Evolutionary conservation across 2,113 vertebrate species (phyloP), one percentile per base, ranked within the genome.

Genomic region (Zosterops hypoxanthus): DNA sequence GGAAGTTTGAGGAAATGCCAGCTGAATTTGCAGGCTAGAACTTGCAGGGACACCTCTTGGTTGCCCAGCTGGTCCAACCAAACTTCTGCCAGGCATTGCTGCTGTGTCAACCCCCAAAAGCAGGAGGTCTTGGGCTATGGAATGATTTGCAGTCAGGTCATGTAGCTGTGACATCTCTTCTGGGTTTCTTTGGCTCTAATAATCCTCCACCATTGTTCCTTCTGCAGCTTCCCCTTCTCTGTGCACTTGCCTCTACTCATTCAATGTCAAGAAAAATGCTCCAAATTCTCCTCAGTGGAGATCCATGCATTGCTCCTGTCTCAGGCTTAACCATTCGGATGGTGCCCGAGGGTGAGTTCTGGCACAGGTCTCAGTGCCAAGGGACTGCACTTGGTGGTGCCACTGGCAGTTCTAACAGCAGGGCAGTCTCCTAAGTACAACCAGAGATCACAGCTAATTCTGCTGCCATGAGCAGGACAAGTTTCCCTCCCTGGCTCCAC

Each of bases 271-370:
- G 36, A 60, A 84, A 72, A 53, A 61, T 0, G 0, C 60, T 91
- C 89, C 59, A 36, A 6, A 26, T 52, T 76, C 61, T 63, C 57
- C 77, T 77, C 36, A 52, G 29, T 1, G 16, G 57, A 79, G 66
- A 70, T 34, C 39, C 0, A 0, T 1, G 2, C 39, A 7, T 4
- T 69, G 68, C 50, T 83, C 63, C 56, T 28, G 23, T 68, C 53
- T 76, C 80, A 34, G 72, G 64, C 22, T 42, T 36, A 31, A 64
- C 31, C 33, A 21, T 22, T 69, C 2, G 3, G 41, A 49, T 1
- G 3, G 26, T 0, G 3, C 66, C 34, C 2, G 23, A 72, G 61
- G 56, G 3, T 1, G 16, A 50, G 29, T 46, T 83, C n/a, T 77
- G 87, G 55, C 64, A 65, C 84, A 84, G 29, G 46, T 52, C 77